Base-by-base conservation (phyloP, 53 echinoderm and acorn worm species). In the Holothuria leucospilota region DNA sequence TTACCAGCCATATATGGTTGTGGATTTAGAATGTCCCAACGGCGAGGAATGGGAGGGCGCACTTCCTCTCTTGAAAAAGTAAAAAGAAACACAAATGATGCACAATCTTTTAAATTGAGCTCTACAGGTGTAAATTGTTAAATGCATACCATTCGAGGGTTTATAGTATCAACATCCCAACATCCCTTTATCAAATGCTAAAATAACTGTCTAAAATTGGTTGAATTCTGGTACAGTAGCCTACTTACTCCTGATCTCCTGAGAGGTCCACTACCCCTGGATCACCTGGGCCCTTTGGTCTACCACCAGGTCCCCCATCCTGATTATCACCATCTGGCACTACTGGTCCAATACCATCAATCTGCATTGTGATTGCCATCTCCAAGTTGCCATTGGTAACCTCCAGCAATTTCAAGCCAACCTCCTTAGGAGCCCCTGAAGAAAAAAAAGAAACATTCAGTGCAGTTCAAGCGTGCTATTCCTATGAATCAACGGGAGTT, bases 321-420 rank as follows among this genome's bases (percentile, higher is more conserved):
- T 56, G 56, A 16, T 18, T 0, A 56, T 56, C 56, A 2, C 56
- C 56, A 18, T 1, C 56, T 16, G 56, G 56, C 15, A 56, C 49
- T 49, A 49, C 60, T 15, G 80, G 60, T 29, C 28, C 61, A 51
- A 63, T 70, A 58, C 95, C 95, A 77, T 99, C 99, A 28, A 99
- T 87, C 66, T 99, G 99, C 99, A 99, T 99, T 25, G 96, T 92
- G 27, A 99, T 93, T 23, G 99, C 99, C 95, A 95, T 93, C 87
- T 99, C 92, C 34, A 99, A 87, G 70, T 99, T 94, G 62, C 99
- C 99, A 77, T 99, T 98, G 46, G 95, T 95, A 27, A 91, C 90
- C 41, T 95, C 92, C 42, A 99, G 79, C 51, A 95, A 63, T 62
- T 88, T 87, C 34, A 82, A 82, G 29, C 99, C 99, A 25, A 95